Evolutionary conservation across 2,113 vertebrate species (phyloP).

Genomic region (Petromus typicus): DNA sequence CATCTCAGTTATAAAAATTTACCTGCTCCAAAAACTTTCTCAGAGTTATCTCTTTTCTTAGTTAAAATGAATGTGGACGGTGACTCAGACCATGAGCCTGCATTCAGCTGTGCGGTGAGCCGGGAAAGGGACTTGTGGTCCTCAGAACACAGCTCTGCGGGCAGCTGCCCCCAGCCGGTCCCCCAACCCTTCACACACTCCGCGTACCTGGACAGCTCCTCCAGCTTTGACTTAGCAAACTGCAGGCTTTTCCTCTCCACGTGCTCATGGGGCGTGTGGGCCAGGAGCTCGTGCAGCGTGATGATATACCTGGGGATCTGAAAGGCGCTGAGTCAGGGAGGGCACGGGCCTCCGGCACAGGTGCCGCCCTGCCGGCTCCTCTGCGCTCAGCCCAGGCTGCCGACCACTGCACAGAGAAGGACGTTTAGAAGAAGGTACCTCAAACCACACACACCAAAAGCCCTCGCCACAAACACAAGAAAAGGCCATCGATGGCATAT

Average conservation of each 20-base stretch:
- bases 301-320: constrained; percentile 99
- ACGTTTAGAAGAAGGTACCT: not conserved
- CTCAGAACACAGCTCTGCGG: not conserved
- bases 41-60: not conserved
- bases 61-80: not conserved
- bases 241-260: constrained; percentile 98
- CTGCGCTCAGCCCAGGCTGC: not conserved
- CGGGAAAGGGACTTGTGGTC: not conserved
- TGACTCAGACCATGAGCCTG: not conserved
- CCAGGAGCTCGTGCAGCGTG: constrained; percentile 97
- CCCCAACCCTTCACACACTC: not conserved
- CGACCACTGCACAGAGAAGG: not conserved
- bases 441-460: not conserved
- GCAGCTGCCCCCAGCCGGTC: not conserved
- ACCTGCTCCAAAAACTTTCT: not conserved
- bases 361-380: too few species aligned
- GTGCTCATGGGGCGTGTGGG: constrained; percentile 98
- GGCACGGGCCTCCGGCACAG: too few species aligned
- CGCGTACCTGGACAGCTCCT: constrained; percentile 95
- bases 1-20: not conserved
- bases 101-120: not conserved
- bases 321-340: constrained; percentile 1
- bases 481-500: not conserved
- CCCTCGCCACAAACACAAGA: not conserved
- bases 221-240: constrained; percentile 98